These are phyloP conservation scores for Calidris pygmaea DNA, from an alignment of 2,113 vertebrate genomes.

Conservation along the genomic window DNA sequence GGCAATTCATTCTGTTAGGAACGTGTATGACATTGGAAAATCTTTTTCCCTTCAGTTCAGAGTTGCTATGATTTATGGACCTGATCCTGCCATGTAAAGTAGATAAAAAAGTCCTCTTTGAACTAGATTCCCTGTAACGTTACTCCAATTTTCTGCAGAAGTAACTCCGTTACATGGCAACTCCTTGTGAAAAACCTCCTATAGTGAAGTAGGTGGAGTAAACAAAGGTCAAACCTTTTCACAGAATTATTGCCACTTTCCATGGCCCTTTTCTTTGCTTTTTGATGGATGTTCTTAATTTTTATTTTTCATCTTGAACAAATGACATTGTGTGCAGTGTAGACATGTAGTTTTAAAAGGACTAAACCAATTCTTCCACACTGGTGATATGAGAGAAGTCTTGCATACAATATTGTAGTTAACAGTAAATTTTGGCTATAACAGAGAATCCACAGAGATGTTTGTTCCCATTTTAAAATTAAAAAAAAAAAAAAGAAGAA, in stretches of 20 bases:
- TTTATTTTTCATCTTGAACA: background rate
- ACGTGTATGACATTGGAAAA: slow-evolving; percentile 30
- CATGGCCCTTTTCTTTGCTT: background rate
- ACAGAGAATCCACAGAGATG: background rate
- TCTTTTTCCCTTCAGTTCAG: background rate
- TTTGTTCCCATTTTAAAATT: background rate
- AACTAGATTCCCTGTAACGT: background rate
- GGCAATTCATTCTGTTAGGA: slow-evolving; percentile 38
- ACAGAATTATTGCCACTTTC: background rate
- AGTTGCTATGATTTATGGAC: slow-evolving; percentile 44
- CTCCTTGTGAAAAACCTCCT: background rate
- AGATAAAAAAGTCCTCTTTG: slow-evolving; percentile 30
- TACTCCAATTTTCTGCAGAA: slow-evolving; percentile 1
- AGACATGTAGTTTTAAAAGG: background rate
- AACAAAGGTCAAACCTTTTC: background rate
- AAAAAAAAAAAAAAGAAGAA: background rate
- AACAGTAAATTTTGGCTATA: background rate
- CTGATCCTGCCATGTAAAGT: slow-evolving; percentile 3
- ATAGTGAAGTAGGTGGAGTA: background rate
- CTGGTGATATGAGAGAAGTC: background rate
- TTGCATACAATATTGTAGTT: background rate
- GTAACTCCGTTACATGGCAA: slow-evolving; percentile 27
- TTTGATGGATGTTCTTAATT: background rate
- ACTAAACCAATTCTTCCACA: background rate
- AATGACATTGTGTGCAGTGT: background rate